Conservation (phyloP, 2,888 invertebrate species). For the Trisateles emortualis region DNA sequence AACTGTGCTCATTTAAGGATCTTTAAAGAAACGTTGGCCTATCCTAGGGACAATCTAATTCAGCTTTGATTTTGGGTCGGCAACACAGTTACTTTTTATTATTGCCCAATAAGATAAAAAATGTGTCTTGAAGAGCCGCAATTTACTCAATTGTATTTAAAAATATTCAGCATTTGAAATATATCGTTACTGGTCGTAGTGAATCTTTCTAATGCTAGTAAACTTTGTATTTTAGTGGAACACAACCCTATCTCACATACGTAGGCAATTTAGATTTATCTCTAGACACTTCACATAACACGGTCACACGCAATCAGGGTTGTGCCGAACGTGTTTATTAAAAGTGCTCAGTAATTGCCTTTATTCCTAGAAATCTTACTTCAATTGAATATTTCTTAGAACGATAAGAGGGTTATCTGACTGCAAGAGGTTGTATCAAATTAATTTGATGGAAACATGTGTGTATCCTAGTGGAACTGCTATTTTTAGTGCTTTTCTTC, state of each 20-base stretch:
- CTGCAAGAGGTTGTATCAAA: not conserved
- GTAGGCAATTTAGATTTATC: conserved; percentile 63
- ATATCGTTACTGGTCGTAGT: too few species aligned
- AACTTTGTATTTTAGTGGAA: not conserved
- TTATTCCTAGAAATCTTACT: not conserved
- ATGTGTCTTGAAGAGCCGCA: too few species aligned
- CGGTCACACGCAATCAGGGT: conserved; percentile 50
- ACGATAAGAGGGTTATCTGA: not conserved
- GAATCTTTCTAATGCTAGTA: not conserved
- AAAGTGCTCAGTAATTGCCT: conserved; percentile 14
- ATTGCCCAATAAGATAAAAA: too few species aligned
- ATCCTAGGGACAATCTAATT: too few species aligned
- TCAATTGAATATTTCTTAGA: not conserved
- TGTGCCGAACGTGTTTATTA: conserved; percentile 5
- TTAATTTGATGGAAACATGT: not conserved
- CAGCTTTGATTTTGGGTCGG: too few species aligned
- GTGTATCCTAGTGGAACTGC: not conserved
- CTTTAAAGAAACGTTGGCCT: too few species aligned
- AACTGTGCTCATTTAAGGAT: too few species aligned
- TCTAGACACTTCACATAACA: conserved; percentile 57
- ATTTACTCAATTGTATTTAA: too few species aligned
- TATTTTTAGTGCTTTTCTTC: not conserved
- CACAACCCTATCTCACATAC: conserved; percentile 47
- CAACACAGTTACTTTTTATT: too few species aligned
- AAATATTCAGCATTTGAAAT: too few species aligned